These are phyloP conservation scores for Coecobrya sp. DNA, from an alignment of 2,888 invertebrate genomes.

Conservation along the genomic window DNA sequence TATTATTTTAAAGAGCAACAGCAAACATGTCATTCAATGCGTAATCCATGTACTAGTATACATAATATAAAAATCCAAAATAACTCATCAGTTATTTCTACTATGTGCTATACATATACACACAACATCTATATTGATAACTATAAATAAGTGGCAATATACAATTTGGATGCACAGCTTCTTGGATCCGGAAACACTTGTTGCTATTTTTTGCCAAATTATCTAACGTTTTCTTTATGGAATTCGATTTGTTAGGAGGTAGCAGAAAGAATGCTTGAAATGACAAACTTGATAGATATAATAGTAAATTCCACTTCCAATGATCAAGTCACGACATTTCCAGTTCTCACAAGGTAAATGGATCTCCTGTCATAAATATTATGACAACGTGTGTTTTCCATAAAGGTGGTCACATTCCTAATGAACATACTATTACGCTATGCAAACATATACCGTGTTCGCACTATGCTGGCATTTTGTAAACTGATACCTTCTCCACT, in stretches of 20 bases:
- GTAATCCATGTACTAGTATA: no score
- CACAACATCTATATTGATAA: no score
- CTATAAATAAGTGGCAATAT: background rate
- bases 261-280: background rate
- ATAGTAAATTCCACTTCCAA: background rate
- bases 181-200: constrained; percentile 55
- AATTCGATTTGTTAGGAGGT: background rate
- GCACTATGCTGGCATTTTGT: background rate
- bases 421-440: background rate
- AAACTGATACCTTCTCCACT: background rate
- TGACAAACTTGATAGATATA: background rate
- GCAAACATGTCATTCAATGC: background rate
- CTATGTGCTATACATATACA: no score
- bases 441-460: background rate
- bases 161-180: background rate
- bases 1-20: constrained; percentile 1
- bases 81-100: no score
- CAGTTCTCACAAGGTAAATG: constrained; percentile 29
- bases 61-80: no score
- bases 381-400: constrained; percentile 39
- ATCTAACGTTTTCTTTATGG: background rate
- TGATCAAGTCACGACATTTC: constrained; percentile 70
- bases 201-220: background rate
- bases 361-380: constrained; percentile 30
- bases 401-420: background rate